Conservation (phyloP, 2,113 vertebrate species). For the Alligator mississippiensis region DNA sequence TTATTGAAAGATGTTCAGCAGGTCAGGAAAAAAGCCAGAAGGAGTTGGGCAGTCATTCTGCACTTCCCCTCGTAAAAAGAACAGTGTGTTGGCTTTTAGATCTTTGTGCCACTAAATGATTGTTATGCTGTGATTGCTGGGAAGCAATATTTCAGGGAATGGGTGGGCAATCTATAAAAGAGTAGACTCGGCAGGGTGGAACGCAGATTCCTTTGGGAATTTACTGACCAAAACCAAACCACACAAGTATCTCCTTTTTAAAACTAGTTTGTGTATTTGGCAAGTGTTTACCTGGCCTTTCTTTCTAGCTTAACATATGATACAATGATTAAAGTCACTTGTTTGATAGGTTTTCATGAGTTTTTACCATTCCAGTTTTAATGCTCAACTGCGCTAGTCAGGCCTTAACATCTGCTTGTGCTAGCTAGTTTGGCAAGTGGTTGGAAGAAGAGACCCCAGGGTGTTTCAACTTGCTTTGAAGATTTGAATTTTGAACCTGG, state of each 20-base stretch:
- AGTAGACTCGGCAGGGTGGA: background rate
- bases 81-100: background rate
- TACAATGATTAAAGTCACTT: background rate
- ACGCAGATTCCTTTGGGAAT: background rate
- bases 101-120: background rate
- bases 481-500: conserved; percentile 29
- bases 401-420: conserved; percentile 1
- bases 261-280: conserved; percentile 44
- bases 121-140: background rate
- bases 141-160: background rate
- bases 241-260: background rate
- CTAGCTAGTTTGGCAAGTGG: conserved; percentile 30
- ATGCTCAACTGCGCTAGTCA: too few relatives aligned
- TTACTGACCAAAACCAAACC: background rate
- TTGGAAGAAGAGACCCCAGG: conserved; percentile 28
- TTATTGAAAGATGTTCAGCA: background rate
- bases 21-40: background rate
- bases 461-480: conserved; percentile 47
- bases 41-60: background rate
- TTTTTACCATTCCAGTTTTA: conserved; percentile 26
- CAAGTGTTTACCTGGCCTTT: conserved; percentile 16
- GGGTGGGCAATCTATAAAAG: background rate
- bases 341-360: conserved; percentile 17
- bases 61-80: background rate
- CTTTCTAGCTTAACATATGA: conserved; percentile 26